Evolutionary conservation across 2,888 invertebrate species (phyloP), one percentile per base, ranked within the genome.

Genomic region (Stenchaetothrips biformis): DNA sequence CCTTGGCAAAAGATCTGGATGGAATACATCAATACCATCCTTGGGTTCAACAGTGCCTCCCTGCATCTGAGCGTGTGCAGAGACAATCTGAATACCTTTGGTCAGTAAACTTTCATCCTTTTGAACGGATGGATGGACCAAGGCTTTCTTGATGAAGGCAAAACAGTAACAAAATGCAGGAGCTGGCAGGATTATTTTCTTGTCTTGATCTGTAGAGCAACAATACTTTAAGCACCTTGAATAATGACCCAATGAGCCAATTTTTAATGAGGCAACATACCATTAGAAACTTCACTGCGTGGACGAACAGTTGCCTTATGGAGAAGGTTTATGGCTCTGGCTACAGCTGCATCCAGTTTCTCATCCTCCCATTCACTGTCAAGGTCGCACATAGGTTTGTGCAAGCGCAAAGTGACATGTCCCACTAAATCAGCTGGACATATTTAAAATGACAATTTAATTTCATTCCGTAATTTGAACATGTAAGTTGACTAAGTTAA

Each of bases 91-190:
- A 25, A 93, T 86, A 0, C 90, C 90, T 83, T 90, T 89, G 82
- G 91, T 86, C 82, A 93, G 88, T 82, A 92, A 87, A 53, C 88
- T 87, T 80, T 88, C 90, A 84, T 90, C 90, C 82, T 87, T 88
- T 0, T 88, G 49, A 27, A 78, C 49, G n/a, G 67, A 74, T 16
- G 82, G 80, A 53, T 82, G 80, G 11, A 88, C 84, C 77, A 91
- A 84, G 83, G 92, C 91, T 80, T 90, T 88, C 84, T 91, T 92
- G 7, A 97, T 86, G 83, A 97, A 89, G 18, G 94, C 93, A 86
- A 96, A 97, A 16, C 91, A 89, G 85, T 94, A 97, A 84, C 93
- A 93, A 88, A 96, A 95, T 0, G 93, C 92, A 1, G 95, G 92
- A 0, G 93, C 92, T 0, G 90, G 89, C 83, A 93, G 89, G 84